These are phyloP conservation scores for Laticauda colubrina DNA, from an alignment of 2,113 vertebrate species.

Conservation along the genomic window DNA sequence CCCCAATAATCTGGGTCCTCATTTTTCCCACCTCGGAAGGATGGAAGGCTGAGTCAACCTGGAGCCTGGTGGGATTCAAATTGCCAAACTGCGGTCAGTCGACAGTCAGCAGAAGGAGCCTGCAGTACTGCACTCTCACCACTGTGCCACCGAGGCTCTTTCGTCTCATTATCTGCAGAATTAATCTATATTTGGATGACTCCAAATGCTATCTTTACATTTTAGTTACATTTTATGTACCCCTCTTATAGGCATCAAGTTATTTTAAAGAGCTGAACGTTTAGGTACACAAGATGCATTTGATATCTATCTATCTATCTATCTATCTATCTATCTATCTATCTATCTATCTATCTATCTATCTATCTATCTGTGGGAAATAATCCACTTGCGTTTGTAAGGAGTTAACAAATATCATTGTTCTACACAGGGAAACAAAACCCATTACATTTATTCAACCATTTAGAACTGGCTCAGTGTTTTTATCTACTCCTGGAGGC, in stretches of 20 bases:
- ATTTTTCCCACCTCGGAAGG: too few species aligned
- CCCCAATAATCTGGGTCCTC: too few species aligned
- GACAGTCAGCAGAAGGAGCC: too few species aligned
- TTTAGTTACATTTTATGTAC: background rate
- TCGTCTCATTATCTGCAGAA: background rate
- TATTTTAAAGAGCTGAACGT: background rate
- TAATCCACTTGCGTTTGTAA: background rate
- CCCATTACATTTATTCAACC: constrained; percentile 20
- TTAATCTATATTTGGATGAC: background rate
- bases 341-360: too few species aligned
- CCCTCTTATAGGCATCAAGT: background rate
- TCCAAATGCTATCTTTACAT: background rate
- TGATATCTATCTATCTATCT: too few species aligned
- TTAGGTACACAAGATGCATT: background rate
- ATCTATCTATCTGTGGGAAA: background rate
- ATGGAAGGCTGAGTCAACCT: too few species aligned
- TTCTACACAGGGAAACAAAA: background rate
- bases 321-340: too few species aligned
- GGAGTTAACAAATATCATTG: constrained; percentile 2
- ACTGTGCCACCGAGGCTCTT: background rate
- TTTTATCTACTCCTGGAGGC: constrained; percentile 4
- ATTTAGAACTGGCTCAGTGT: constrained; percentile 16
- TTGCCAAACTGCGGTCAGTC: too few species aligned
- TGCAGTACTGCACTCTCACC: too few species aligned
- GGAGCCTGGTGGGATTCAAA: too few species aligned